Evolutionary conservation across 2,888 invertebrate genomes (phyloP).

Genomic region (Geotrupes spiniger): DNA sequence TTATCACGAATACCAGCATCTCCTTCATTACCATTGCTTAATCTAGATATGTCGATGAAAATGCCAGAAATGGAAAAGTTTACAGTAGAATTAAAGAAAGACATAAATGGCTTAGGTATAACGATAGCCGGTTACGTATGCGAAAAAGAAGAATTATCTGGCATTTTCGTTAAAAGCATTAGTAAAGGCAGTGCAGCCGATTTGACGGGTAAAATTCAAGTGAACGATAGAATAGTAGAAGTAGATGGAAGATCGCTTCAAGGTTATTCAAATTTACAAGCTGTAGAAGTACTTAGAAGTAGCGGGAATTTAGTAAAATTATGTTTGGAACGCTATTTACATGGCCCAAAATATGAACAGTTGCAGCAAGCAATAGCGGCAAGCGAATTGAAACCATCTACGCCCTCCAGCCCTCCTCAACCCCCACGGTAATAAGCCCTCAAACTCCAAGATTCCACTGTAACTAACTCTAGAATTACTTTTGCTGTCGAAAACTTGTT

Average conservation of each 20-base stretch:
- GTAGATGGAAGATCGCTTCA: slow-evolving; percentile 94
- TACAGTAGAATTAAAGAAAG: slow-evolving; percentile 90
- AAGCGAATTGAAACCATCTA: slow-evolving; percentile 66
- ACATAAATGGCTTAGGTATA: slow-evolving; percentile 89
- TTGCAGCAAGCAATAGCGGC: slow-evolving; percentile 84
- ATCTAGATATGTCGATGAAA: slow-evolving; percentile 57
- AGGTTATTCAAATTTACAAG: slow-evolving; percentile 95
- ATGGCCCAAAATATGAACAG: slow-evolving; percentile 87
- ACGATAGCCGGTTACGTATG: slow-evolving; percentile 97
- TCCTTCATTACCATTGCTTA: slow-evolving; percentile 51
- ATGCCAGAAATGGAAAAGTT: slow-evolving; percentile 92
- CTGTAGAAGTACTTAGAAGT: slow-evolving; percentile 92
- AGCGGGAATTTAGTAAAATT: slow-evolving; percentile 89
- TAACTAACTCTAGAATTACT: neutral
- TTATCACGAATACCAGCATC: slow-evolving; percentile 47
- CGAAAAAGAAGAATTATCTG: slow-evolving; percentile 96
- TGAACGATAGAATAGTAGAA: slow-evolving; percentile 97
- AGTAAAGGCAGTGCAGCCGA: slow-evolving; percentile 96
- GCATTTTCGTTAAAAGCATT: slow-evolving; percentile 98
- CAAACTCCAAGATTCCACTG: slow-evolving; percentile 17
- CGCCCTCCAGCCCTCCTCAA: slow-evolving; percentile 54
- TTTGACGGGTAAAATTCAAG: slow-evolving; percentile 85
- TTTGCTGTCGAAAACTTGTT: slow-evolving; percentile 6
- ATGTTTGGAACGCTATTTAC: slow-evolving; percentile 84
- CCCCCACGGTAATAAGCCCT: slow-evolving; percentile 54